These are phyloP conservation scores for Phanerotoma sp. DNA, from an alignment of 2,888 invertebrate species.

Conservation along the genomic window DNA sequence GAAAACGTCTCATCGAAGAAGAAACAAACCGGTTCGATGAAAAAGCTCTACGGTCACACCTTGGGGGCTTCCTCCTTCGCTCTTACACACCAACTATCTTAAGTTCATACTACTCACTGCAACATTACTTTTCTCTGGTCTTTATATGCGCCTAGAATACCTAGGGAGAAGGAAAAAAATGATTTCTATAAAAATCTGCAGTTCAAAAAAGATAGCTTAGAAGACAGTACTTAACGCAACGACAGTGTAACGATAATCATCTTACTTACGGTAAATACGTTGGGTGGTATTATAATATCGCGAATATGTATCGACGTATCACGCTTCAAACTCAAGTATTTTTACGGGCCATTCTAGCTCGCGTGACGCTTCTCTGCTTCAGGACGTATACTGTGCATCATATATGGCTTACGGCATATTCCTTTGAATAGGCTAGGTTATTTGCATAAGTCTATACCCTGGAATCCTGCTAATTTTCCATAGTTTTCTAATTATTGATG, in stretches of 20 bases:
- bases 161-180: neutral
- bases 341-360: neutral
- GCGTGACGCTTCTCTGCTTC: slow-evolving; percentile 13
- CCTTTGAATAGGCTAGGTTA: no score
- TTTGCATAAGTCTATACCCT: no score
- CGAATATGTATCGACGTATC: slow-evolving; percentile 13
- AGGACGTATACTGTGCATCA: neutral
- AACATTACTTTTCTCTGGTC: neutral
- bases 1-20: slow-evolving; percentile 24
- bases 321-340: neutral
- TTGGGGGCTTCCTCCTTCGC: slow-evolving; percentile 32
- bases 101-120: neutral
- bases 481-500: no score
- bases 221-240: slow-evolving; percentile 15
- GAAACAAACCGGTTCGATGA: slow-evolving; percentile 30
- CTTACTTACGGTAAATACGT: slow-evolving; percentile 22
- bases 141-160: neutral
- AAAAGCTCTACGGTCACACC: slow-evolving; percentile 36
- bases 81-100: neutral
- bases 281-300: slow-evolving; percentile 21
- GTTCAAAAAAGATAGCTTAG: neutral
- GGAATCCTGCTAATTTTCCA: no score
- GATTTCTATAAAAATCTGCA: neutral
- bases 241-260: slow-evolving; percentile 21
- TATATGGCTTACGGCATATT: neutral